Evolutionary conservation across 2,113 vertebrate species (phyloP).

Genomic region (Ictalurus punctatus): DNA sequence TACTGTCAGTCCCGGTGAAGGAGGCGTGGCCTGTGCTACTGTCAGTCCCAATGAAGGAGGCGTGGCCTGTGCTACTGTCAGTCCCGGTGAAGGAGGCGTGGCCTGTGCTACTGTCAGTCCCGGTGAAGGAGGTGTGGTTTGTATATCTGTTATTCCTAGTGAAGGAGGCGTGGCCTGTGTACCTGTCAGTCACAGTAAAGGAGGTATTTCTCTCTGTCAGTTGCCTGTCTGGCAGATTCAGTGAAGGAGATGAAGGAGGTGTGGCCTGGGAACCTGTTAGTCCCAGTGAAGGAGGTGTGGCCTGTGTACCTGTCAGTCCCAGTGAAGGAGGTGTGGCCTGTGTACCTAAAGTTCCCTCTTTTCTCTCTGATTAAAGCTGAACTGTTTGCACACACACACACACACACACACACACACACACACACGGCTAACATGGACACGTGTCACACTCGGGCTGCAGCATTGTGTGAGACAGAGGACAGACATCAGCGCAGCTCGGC

Average conservation of each 20-base stretch:
- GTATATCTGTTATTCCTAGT: background rate
- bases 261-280: background rate
- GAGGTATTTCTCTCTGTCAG: too few species aligned
- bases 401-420: slow-evolving; percentile 24
- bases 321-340: background rate
- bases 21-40: background rate
- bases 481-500: background rate
- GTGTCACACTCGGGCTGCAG: background rate
- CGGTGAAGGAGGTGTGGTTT: background rate
- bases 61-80: background rate
- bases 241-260: background rate
- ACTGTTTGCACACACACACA: background rate
- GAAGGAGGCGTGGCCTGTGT: background rate
- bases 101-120: background rate
- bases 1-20: background rate
- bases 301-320: background rate
- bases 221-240: too few species aligned
- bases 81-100: background rate
- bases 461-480: slow-evolving; percentile 4
- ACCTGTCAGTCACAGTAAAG: background rate
- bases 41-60: background rate
- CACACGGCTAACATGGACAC: background rate
- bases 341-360: background rate
- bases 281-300: background rate
- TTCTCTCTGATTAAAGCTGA: background rate